Conservation (phyloP, 2,113 vertebrate genomes). For the Forbesichthys agassizii region DNA sequence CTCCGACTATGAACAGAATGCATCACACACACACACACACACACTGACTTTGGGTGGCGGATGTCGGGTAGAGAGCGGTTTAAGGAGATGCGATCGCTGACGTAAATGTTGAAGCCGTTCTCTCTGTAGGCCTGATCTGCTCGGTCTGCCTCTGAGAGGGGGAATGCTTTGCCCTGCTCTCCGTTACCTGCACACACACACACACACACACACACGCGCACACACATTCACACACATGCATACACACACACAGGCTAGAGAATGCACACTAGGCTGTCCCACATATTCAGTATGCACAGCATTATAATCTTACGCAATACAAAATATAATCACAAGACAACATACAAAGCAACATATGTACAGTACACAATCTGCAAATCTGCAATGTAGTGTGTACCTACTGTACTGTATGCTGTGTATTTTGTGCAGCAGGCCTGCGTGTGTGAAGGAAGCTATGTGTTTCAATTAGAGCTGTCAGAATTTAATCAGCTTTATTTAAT, state of each 20-base stretch:
- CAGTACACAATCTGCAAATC: neutral
- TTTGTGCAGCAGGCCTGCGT: too few relatives aligned
- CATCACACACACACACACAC: neutral
- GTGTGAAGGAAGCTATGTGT: too few relatives aligned
- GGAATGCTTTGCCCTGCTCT: slow-evolving; percentile 91
- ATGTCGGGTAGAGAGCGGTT: slow-evolving; percentile 97
- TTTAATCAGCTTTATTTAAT: too few relatives aligned
- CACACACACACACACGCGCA: slow-evolving; percentile 15
- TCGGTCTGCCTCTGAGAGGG: slow-evolving; percentile 85
- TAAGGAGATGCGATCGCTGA: slow-evolving; percentile 94
- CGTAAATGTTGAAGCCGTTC: slow-evolving; percentile 98
- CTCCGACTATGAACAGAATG: too few relatives aligned
- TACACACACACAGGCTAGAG: neutral
- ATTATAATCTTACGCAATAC: too few relatives aligned
- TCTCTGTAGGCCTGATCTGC: slow-evolving; percentile 95
- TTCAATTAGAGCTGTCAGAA: too few relatives aligned
- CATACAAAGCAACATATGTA: neutral
- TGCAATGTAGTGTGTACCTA: too few relatives aligned
- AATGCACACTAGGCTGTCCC: too few relatives aligned
- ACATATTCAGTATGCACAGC: too few relatives aligned
- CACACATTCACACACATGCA: neutral
- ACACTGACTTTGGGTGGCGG: slow-evolving; percentile 91
- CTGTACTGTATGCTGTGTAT: too few relatives aligned
- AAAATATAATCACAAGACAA: too few relatives aligned
- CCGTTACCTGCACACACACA: slow-evolving; percentile 82